These are phyloP conservation scores for Peucedramus taeniatus DNA, from an alignment of 2,113 vertebrate genomes.

Conservation along the genomic window DNA sequence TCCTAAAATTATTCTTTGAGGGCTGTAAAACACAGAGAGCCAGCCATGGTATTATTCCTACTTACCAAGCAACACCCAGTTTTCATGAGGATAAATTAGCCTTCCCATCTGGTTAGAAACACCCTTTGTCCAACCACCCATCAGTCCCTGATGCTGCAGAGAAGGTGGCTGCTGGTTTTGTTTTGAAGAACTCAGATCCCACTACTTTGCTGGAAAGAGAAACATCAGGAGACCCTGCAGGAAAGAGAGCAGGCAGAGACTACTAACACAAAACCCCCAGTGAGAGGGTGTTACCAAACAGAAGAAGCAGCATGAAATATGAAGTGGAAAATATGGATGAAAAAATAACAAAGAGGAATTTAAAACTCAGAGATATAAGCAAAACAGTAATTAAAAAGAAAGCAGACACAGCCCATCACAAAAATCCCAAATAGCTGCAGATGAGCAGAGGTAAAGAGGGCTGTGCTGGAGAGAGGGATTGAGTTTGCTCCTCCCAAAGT, in stretches of 20 bases:
- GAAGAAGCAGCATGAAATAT: background rate
- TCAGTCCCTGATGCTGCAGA: background rate
- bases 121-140: background rate
- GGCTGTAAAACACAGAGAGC: background rate
- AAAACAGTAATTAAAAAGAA: background rate
- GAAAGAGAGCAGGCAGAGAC: background rate
- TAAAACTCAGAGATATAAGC: background rate
- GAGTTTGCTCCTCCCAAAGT: background rate
- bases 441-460: background rate
- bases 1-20: background rate
- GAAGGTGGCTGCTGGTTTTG: background rate
- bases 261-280: background rate
- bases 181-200: background rate
- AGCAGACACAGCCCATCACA: background rate
- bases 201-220: background rate
- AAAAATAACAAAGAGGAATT: background rate
- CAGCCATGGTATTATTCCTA: background rate
- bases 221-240: background rate
- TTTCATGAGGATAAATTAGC: background rate
- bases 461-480: background rate
- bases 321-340: background rate
- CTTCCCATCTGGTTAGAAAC: background rate
- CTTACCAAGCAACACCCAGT: background rate
- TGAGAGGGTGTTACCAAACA: background rate
- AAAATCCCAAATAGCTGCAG: background rate